Evolutionary conservation across 2,113 vertebrate genomes (phyloP), one percentile per base, ranked within the genome.

Genomic region (Tylochromis polylepis): DNA sequence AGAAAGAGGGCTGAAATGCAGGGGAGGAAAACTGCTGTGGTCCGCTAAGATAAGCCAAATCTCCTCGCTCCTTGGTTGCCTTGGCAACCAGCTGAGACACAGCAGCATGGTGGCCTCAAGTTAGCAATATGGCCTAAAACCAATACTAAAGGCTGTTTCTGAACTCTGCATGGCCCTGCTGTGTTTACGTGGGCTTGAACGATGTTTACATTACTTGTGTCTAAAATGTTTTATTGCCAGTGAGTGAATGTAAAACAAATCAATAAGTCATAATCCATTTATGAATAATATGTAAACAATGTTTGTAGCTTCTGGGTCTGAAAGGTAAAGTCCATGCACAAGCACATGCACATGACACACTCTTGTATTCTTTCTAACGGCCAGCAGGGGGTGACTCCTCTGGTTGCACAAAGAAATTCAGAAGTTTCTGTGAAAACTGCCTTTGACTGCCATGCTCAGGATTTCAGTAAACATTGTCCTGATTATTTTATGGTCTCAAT

Each of bases 1-100:
- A 91, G 91, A 93, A 91, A 88, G 88, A 88, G 83, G 86, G 84
- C 86, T 16, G 87, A 84, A 85, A 93, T 51, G 85, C 82, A 82
- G 85, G 77, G 79, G 87, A 83, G 91, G 85, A 87, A 79, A 65
- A 43, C 79, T 31, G 87, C 83, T 49, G 84, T 49, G 16, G 46
- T 81, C 29, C 78, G 12, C 80, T 70, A 65, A 29, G 89, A 88
- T 85, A 55, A 84, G 87, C 58, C 70, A 82, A 90, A 77, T 85
- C 84, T 84, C 70, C 70, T 86, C 79, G 36, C 75, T 75, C 81
- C 84, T 87, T 5, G 18, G 93, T 94, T 89, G 80, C 88, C 94
- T 11, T 43, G 89, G 84, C 87, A 81, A 90, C 93, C 88, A 38
- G 87, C 55, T 24, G 34, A 58, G 85, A 67, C 58, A 18, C 53